A percentile compares a stretch with the other conserved stretches of the same genome.
These are phyloP conservation scores for Sinocyclocheilus grahami DNA, from an alignment of 2,113 vertebrate genomes.

Conservation along the genomic window DNA sequence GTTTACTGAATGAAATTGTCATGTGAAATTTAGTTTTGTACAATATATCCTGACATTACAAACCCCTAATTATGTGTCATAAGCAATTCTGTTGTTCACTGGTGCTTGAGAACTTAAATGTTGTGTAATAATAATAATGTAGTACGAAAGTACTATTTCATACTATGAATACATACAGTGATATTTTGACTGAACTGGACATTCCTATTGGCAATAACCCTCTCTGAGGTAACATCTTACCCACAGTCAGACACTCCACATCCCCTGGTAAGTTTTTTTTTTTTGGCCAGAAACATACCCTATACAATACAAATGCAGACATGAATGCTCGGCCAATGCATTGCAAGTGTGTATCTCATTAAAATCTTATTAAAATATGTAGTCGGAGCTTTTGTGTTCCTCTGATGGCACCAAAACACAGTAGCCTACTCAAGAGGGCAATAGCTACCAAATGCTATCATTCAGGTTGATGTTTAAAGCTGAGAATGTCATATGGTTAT, in stretches of 20 bases:
- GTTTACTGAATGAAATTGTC: neutral
- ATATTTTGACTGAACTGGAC: slow-evolving; percentile 18
- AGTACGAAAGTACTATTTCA: neutral
- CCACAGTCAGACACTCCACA: slow-evolving; percentile 16
- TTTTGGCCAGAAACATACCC: neutral
- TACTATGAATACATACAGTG: neutral
- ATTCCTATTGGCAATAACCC: neutral
- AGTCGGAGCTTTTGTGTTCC: too few relatives aligned
- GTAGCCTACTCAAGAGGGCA: too few relatives aligned
- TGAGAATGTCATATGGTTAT: too few relatives aligned
- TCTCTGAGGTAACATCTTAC: slow-evolving; percentile 58
- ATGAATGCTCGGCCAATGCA: neutral
- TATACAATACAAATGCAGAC: neutral
- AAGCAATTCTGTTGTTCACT: neutral
- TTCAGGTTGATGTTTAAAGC: neutral
- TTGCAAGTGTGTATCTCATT: neutral
- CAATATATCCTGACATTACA: neutral
- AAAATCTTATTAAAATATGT: neutral
- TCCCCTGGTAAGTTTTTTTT: slow-evolving; percentile 45
- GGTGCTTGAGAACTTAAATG: neutral
- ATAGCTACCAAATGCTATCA: neutral
- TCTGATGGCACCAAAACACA: too few relatives aligned
- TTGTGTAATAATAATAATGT: neutral
- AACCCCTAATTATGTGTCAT: neutral
- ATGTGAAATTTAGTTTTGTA: neutral